Evolutionary conservation across 2,888 invertebrate species (phyloP).

Genomic region (Oscheius sp.): DNA sequence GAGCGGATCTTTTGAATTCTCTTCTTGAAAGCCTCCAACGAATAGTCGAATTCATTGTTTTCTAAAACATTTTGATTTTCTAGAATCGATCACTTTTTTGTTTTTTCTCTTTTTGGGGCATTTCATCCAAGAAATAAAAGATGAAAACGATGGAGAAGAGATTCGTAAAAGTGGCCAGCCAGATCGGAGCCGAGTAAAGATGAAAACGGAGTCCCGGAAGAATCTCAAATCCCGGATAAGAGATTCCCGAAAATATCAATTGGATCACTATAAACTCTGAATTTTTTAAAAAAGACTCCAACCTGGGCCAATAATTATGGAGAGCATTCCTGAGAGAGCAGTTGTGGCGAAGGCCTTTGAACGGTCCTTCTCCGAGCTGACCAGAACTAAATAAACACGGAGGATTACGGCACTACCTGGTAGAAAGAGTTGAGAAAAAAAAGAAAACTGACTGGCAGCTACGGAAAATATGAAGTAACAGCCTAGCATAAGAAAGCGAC

Average conservation of each 20-base stretch:
- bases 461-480: conserved; percentile 48
- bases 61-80: conserved; percentile 9
- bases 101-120: conserved; percentile 32
- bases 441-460: conserved; percentile 34
- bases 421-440: neutral
- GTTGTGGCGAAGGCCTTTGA: conserved; percentile 44
- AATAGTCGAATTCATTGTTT: conserved; percentile 6
- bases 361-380: conserved; percentile 37
- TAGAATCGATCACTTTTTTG: no score
- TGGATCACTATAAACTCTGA: conserved; percentile 43
- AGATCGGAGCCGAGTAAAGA: conserved; percentile 50
- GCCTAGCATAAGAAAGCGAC: conserved; percentile 43
- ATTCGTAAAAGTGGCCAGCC: conserved; percentile 49
- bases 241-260: conserved; percentile 38
- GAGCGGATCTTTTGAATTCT: conserved; percentile 27
- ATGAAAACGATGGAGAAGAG: conserved; percentile 47
- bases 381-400: conserved; percentile 46
- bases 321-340: conserved; percentile 38
- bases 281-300: neutral
- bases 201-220: conserved; percentile 42
- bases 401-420: conserved; percentile 41
- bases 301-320: conserved; percentile 50
- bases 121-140: conserved; percentile 30
- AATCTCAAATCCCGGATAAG: conserved; percentile 42
- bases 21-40: conserved; percentile 5